Conservation (phyloP, 2,113 vertebrate genomes). For the Bubo blakistoni region DNA sequence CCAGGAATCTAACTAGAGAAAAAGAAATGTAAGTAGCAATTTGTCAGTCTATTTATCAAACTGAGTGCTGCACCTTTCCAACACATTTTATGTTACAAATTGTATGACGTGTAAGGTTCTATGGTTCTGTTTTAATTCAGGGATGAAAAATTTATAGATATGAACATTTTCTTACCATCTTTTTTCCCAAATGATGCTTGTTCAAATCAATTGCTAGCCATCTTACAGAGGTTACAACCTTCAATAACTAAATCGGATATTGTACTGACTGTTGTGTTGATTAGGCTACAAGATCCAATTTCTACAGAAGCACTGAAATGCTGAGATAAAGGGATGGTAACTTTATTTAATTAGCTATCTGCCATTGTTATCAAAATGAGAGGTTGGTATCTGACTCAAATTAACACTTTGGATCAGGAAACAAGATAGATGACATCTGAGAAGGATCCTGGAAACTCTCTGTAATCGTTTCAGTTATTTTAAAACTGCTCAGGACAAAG, state of each 20-base stretch:
- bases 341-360: conserved; percentile 57
- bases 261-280: conserved; percentile 20
- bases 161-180: conserved; percentile 57
- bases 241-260: conserved; percentile 52
- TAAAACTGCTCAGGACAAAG: neutral
- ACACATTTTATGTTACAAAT: neutral
- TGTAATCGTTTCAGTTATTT: neutral
- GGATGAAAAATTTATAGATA: conserved; percentile 39
- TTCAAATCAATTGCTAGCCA: conserved; percentile 49
- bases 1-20: neutral
- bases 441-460: neutral
- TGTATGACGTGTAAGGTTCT: neutral
- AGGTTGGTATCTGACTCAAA: conserved; percentile 33
- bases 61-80: neutral
- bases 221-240: conserved; percentile 47
- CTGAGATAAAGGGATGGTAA: conserved; percentile 36
- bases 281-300: conserved; percentile 34
- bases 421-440: neutral
- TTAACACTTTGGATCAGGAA: conserved; percentile 38
- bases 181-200: conserved; percentile 48
- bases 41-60: conserved; percentile 51
- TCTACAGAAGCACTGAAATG: conserved; percentile 43
- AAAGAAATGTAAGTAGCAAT: conserved; percentile 22
- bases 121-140: conserved; percentile 1
- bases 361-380: conserved; percentile 5